Evolutionary conservation across 2,113 vertebrate genomes (phyloP), one percentile per base, ranked within the genome.

Genomic region (Cricetomys ansorgei): DNA sequence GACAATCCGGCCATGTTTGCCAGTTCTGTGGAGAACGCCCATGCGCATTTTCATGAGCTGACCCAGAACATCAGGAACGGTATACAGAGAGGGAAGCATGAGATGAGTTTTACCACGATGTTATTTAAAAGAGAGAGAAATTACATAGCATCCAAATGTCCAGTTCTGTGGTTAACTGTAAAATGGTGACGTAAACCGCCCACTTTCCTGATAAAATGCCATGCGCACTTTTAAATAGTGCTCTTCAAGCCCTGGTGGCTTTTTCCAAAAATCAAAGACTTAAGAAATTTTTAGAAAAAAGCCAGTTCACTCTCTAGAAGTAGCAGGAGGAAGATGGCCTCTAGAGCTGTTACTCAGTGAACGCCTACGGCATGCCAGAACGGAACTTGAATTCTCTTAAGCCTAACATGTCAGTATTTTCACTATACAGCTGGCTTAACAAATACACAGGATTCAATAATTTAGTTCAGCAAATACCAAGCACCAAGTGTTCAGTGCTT

Each of bases 111-210:
- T 29, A 76, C 81, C 70, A 95, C 4, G 16, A 34, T 79, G 40
- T 69, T 59, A 94, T 50, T 93, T 87, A 90, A 88, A 92, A 88
- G 67, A 23, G 4, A 92, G 34, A 76, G 92, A 95, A 89, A 75
- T 50, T 72, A 94, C n/a, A 76, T 21, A 62, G 55, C 73, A 67
- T 80, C 43, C 73, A 87, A 96, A 89, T 70, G 75, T 76, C 70
- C 64, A 73, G 84, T 95, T 88, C 34, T 45, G 34, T 87, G 40
- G 65, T 57, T 93, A 95, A 81, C 70, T 91, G 5, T 91, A 94
- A 85, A 89, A 91, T 72, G 27, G 37, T 70, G 57, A 94, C 72
- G 90, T 45, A 85, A 96, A 89, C 77, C 62, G n/a, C 43, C 37
- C 23, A 69, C 81, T 89, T 55, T 79, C 48, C 67, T 91, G 81